Base-by-base conservation (phyloP, 2,888 invertebrate genomes). In the Globia sparganii region DNA sequence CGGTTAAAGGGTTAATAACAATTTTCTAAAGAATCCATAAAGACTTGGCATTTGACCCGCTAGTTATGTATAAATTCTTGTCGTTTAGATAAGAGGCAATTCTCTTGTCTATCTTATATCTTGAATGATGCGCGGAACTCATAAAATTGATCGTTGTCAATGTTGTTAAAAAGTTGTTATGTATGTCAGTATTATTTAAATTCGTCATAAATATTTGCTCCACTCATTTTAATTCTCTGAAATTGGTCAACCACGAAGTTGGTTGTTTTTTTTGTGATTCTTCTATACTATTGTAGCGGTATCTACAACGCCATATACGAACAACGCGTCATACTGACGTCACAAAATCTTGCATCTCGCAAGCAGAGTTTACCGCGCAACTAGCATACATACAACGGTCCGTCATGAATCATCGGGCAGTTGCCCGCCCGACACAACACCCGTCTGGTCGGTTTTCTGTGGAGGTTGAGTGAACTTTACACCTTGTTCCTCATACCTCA, bases 91-190 rank as follows among this genome's bases (percentile, higher is more conserved):
- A 80, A 70, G 21, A 37, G 21, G 1, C 18, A 56, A 66, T 65
- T 18, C 28, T 61, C 53, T 46, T 49, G 25, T 34, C 31, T 25
- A 25, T 9, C 25, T 34, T 8, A 9, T 56, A 25, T 65, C 15
- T 43, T 34, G 8, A 58, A 67, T 58, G 46, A 64, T 46, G 37
- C 40, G 62, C 34, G 40, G 18, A 56, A 34, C 53, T 58, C 58
- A 25, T 79, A 34, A 40, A 64, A 25, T 34, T 34, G 75, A 81
- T 79, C 13, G 4, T 34, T 68, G 75, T 81, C 67, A 21, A 46
- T 68, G 13, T 66, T 72, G 18, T 80, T 72, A 34, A n/a, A n/a
- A 37, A 49, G 15, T 28, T 15, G 18, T 37, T 59, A 21, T 56
- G 18, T 40, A 31, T 40, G 21, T 61, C 31, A 21, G 31, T 18